phyloP scores from a whole-genome alignment of 1,140 invertebrate species.

The Lepidotrigona ventralis region DNA sequence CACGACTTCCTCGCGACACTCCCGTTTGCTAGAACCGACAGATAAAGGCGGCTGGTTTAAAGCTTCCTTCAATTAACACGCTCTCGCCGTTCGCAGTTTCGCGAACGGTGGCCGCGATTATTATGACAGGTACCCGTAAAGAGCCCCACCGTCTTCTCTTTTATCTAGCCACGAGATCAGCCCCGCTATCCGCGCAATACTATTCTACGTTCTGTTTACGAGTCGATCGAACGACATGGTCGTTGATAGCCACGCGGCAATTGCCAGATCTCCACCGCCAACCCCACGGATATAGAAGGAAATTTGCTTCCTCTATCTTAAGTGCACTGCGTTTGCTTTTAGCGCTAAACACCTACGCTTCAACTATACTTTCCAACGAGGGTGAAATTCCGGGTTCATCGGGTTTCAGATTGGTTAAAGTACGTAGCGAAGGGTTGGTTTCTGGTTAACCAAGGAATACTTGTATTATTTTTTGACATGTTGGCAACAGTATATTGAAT shows the following conservation, averaged over 20 bases:
- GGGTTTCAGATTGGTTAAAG: neutral
- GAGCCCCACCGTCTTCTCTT: conserved; percentile 18
- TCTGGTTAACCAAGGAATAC: neutral
- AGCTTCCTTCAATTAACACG: conserved; percentile 46
- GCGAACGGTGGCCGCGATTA: conserved; percentile 41
- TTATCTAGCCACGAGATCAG: conserved; percentile 57
- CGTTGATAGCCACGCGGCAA: conserved; percentile 53
- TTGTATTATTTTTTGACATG: too few species aligned
- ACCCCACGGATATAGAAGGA: conserved; percentile 5
- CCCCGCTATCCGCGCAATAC: conserved; percentile 48
- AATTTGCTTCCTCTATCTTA: conserved; percentile 17
- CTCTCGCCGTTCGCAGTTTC: conserved; percentile 47
- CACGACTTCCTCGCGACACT: neutral
- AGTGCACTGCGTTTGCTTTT: conserved; percentile 17
- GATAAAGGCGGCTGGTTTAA: conserved; percentile 18
- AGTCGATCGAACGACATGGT: conserved; percentile 46
- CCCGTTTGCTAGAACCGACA: conserved; percentile 6
- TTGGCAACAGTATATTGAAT: too few species aligned
- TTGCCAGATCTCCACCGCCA: conserved; percentile 53
- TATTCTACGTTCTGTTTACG: conserved; percentile 56
- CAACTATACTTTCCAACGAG: neutral
- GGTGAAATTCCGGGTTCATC: neutral
- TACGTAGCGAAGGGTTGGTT: neutral
- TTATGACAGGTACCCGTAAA: conserved; percentile 57
- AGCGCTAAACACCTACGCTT: conserved; percentile 12